A percentile compares a stretch with the other conserved stretches of the same genome.
Evolutionary conservation across 2,113 vertebrate species (phyloP).

Genomic region (Xiphophorus hellerii): DNA sequence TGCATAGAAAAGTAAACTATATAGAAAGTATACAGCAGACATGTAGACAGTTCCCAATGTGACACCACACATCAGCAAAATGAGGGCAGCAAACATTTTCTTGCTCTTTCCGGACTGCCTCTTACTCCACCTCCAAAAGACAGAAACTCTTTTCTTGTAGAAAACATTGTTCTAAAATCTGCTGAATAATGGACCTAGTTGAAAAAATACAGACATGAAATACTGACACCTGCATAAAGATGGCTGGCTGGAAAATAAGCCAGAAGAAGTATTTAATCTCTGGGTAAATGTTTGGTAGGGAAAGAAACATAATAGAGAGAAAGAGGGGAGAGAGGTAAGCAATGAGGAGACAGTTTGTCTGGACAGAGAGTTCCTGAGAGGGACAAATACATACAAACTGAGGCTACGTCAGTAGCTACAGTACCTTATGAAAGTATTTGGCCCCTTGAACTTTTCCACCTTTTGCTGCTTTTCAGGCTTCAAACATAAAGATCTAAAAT

Average conservation of each 20-base stretch:
- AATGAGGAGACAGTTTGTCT: slow-evolving; percentile 52
- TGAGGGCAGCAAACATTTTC: slow-evolving; percentile 4
- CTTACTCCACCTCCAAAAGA: slow-evolving; percentile 43
- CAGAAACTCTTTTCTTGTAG: slow-evolving; percentile 22
- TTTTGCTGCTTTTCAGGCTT: too few relatives aligned
- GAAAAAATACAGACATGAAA: slow-evolving; percentile 46
- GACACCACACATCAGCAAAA: slow-evolving; percentile 14
- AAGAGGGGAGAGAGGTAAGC: slow-evolving; percentile 12
- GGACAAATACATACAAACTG: slow-evolving; percentile 17
- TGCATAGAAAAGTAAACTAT: background rate
- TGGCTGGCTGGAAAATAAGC: slow-evolving; percentile 23
- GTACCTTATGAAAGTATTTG: too few relatives aligned
- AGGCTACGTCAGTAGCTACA: background rate
- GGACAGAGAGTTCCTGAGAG: slow-evolving; percentile 43
- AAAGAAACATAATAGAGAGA: slow-evolving; percentile 2
- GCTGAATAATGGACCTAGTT: slow-evolving; percentile 23
- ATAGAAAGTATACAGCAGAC: background rate
- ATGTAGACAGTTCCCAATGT: slow-evolving; percentile 4
- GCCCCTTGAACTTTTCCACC: too few relatives aligned
- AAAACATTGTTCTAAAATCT: slow-evolving; percentile 18
- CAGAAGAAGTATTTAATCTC: slow-evolving; percentile 43
- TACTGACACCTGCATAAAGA: slow-evolving; percentile 47
- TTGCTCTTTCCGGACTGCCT: slow-evolving; percentile 13
- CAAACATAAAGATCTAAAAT: too few relatives aligned
- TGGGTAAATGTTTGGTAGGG: slow-evolving; percentile 64